Base-by-base conservation (phyloP, 2,888 invertebrate species). In the Mactromeris polynyma region DNA sequence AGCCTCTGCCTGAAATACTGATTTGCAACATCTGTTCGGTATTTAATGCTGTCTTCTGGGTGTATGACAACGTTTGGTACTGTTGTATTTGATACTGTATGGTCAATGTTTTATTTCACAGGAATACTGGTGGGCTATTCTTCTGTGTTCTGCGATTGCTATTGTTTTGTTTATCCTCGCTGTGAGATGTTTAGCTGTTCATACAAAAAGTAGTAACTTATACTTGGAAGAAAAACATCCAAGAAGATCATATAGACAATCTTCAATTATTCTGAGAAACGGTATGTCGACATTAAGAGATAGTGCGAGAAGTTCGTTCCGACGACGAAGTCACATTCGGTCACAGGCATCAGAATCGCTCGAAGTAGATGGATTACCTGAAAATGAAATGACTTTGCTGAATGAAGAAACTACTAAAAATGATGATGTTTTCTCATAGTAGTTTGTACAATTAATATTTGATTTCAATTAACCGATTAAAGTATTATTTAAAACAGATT, bases 151-250 rank as follows among this genome's bases (percentile, higher is more conserved):
- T 54, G 17, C 58, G 33, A 33, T 38, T 46, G 42, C 73, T 40
- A 64, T 90, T 1, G 4, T 84, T 14, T 38, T 88, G 17, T 86
- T 86, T 46, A 33, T 80, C 6, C 0, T 78, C 19, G 83, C 86
- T 64, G 81, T 88, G 33, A 86, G 86, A 81, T 86, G 83, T 21
- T 88, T 86, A 78, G 84, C 90, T 73, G 83, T 88, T 40, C 88
- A 88, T 58, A 90, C 90, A 17, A 90, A 90, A 69, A 90, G 88
- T 79, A 88, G 51, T 42, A 90, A 90, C 51, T 84, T 84, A 0
- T 80, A 77, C 21, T 6, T 90, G 17, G 90, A 90, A 42, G 21
- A 46, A 51, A 82, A 64, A 42, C 83, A 86, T 81, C 90, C 90
- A 2, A 73, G 77, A 21, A 73, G 79, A 36, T 85, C 88, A 46